Evolutionary conservation across 2,888 invertebrate species (phyloP).

Genomic region (Dermolepida albohirtum): DNA sequence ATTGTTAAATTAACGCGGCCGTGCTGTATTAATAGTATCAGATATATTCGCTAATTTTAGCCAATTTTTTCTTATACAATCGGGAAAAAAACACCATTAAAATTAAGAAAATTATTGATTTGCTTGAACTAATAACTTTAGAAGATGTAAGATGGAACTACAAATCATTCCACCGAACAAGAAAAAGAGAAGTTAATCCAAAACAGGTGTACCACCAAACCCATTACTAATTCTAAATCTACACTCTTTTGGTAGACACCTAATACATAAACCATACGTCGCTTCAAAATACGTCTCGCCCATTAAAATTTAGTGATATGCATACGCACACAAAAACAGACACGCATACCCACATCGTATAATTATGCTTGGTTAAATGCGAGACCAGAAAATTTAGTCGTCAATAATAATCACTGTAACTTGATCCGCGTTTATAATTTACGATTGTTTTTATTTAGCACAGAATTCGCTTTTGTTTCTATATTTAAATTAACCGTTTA

Average conservation of each 20-base stretch:
- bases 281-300: no score
- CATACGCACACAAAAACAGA: not conserved
- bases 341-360: slow-evolving; percentile 14
- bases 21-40: no score
- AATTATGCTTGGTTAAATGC: slow-evolving; percentile 23
- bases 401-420: slow-evolving; percentile 23
- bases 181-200: not conserved
- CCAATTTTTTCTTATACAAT: not conserved
- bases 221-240: not conserved
- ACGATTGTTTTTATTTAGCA: slow-evolving; percentile 29
- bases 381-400: slow-evolving; percentile 26
- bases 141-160: not conserved
- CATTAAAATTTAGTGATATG: not conserved
- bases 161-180: not conserved
- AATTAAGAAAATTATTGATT: not conserved
- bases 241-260: no score
- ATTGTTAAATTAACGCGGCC: no score
- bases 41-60: no score
- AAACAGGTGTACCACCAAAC: slow-evolving; percentile 1
- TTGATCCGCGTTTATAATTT: slow-evolving; percentile 31
- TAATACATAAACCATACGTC: no score
- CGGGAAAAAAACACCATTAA: not conserved
- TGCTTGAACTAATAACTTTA: not conserved
- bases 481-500: slow-evolving; percentile 43
- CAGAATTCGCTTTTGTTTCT: slow-evolving; percentile 39